phyloP scores from a whole-genome alignment of 2,888 invertebrate genomes.

The Platerodrilus igneus region DNA sequence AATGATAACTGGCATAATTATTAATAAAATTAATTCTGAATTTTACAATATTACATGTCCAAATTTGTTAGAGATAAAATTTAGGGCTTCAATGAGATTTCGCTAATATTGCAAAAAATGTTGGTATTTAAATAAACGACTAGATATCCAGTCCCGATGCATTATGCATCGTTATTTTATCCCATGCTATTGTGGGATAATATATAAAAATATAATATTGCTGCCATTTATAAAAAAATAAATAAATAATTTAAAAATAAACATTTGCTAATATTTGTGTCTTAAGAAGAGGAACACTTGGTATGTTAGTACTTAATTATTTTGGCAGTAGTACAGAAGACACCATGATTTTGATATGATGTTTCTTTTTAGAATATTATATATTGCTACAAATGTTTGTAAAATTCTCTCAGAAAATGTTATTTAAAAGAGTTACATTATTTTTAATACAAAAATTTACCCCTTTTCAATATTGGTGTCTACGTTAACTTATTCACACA shows the following conservation, averaged over 20 bases:
- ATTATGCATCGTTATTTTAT: slow-evolving; percentile 1
- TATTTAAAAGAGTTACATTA: no score
- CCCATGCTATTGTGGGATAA: background rate
- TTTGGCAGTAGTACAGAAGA: slow-evolving; percentile 36
- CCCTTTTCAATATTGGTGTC: no score
- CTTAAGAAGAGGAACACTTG: slow-evolving; percentile 31
- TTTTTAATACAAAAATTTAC: no score
- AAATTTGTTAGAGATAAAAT: no score
- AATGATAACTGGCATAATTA: no score
- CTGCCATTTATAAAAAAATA: slow-evolving; percentile 27
- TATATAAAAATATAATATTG: slow-evolving; percentile 19
- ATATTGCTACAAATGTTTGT: slow-evolving; percentile 18
- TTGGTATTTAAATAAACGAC: slow-evolving; percentile 10
- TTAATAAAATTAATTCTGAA: no score
- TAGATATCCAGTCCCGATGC: slow-evolving; percentile 8
- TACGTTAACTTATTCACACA: no score
- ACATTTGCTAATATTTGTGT: slow-evolving; percentile 30
- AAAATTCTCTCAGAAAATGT: slow-evolving; percentile 13
- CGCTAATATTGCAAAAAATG: no score
- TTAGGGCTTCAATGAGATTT: no score
- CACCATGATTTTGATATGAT: slow-evolving; percentile 37
- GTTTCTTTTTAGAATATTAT: slow-evolving; percentile 17
- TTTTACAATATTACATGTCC: no score
- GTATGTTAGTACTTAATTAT: slow-evolving; percentile 25
- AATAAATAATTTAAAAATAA: slow-evolving; percentile 23